A percentile compares a stretch with the other conserved stretches of the same genome.
phyloP scores from a whole-genome alignment of 1,140 invertebrate genomes.

The Zaprionus taronus region DNA sequence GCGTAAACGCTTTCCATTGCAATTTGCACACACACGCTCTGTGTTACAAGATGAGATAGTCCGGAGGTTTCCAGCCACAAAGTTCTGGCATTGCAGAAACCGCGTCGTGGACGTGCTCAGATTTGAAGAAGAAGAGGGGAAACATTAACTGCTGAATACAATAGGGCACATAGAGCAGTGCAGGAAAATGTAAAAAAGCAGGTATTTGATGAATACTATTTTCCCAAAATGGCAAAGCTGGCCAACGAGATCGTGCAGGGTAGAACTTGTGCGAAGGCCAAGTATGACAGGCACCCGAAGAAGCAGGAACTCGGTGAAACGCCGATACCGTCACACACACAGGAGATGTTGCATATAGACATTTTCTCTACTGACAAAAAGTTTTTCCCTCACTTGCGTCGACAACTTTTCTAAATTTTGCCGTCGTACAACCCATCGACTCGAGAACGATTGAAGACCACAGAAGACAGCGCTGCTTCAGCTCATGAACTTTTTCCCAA shows the following conservation, averaged over 20 bases:
- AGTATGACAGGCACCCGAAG: not conserved
- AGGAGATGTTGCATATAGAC: too few relatives aligned
- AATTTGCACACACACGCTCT: constrained; percentile 8
- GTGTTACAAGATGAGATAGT: constrained; percentile 14
- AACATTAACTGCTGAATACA: not conserved
- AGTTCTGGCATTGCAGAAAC: not conserved
- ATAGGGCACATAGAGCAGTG: not conserved
- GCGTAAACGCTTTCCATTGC: constrained; percentile 3
- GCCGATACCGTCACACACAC: too few relatives aligned
- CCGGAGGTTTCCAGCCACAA: not conserved
- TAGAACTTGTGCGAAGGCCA: not conserved
- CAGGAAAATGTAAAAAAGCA: constrained; percentile 10
- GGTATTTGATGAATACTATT: not conserved
- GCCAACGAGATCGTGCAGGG: not conserved
- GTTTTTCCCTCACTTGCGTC: constrained; percentile 6
- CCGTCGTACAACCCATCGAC: not conserved
- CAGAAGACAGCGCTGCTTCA: not conserved
- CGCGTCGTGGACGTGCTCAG: not conserved
- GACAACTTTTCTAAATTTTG: constrained; percentile 17
- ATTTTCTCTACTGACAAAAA: too few relatives aligned
- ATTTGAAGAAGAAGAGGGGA: constrained; percentile 3
- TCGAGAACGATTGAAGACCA: constrained; percentile 4
- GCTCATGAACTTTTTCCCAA: constrained; percentile 14
- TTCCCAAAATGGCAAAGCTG: not conserved
- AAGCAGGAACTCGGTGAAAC: constrained; percentile 2